Percentiles rank a stretch among this genome's conserved stretches.
These are phyloP conservation scores for Spodoptera littoralis DNA, from an alignment of 2,888 invertebrate genomes.

Conservation along the genomic window DNA sequence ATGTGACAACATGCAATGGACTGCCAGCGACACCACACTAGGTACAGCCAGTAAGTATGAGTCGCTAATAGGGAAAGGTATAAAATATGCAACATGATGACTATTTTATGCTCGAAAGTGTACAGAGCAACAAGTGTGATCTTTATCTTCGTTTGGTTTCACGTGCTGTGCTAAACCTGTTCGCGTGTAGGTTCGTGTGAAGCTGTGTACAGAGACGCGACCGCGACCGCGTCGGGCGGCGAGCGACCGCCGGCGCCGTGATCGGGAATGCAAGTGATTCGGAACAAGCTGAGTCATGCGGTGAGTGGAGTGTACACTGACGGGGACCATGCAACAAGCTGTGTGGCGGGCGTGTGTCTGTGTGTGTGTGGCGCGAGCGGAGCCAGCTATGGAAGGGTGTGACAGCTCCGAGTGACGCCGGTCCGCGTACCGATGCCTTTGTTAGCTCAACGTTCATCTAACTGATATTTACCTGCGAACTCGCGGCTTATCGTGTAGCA, in stretches of 20 bases:
- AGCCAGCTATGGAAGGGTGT: constrained; percentile 84
- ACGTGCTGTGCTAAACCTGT: constrained; percentile 84
- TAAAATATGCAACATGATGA: constrained; percentile 88
- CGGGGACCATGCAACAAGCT: constrained; percentile 84
- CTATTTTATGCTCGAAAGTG: constrained; percentile 81
- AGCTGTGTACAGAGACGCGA: constrained; percentile 80
- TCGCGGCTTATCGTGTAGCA: constrained; percentile 62
- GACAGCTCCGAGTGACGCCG: constrained; percentile 74
- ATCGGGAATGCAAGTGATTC: constrained; percentile 88
- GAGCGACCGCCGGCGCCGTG: constrained; percentile 76
- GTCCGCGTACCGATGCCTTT: constrained; percentile 67
- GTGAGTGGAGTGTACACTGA: constrained; percentile 83
- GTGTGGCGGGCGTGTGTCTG: constrained; percentile 70
- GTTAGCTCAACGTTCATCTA: constrained; percentile 44
- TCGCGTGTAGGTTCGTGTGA: constrained; percentile 87
- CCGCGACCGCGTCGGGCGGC: constrained; percentile 68
- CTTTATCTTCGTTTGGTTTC: constrained; percentile 67
- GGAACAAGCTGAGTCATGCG: constrained; percentile 84
- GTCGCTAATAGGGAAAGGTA: constrained; percentile 88
- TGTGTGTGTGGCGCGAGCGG: constrained; percentile 87
- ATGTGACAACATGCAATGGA: constrained; percentile 85
- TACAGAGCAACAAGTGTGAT: constrained; percentile 79
- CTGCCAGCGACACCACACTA: constrained; percentile 80
- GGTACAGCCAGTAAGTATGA: constrained; percentile 79
- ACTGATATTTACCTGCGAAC: constrained; percentile 42